phyloP scores from a whole-genome alignment of 1,140 invertebrate species.

The Trachymyrmex cornetzi region DNA sequence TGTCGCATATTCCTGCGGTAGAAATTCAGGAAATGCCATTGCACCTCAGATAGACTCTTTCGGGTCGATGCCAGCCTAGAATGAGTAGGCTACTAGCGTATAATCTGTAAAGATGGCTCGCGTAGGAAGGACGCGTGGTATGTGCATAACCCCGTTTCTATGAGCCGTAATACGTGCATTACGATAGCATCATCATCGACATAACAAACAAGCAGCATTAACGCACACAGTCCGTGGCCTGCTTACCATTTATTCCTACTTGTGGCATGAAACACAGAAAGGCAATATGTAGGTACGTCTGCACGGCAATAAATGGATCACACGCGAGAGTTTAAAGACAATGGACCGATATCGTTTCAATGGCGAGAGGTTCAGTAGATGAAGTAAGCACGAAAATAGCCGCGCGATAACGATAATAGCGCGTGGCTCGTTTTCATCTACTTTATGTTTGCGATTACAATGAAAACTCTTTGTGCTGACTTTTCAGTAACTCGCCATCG shows the following conservation, averaged over 20 bases:
- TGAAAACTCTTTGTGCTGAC: conserved; percentile 10
- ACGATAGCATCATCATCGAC: conserved; percentile 11
- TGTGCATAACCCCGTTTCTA: conserved; percentile 72
- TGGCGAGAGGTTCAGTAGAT: conserved; percentile 49
- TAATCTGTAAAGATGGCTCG: conserved; percentile 48
- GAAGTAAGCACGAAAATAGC: conserved; percentile 47
- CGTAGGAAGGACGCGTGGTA: conserved; percentile 60
- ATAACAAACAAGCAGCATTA: conserved; percentile 54
- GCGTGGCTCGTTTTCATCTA: conserved; percentile 37
- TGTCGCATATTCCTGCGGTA: background rate
- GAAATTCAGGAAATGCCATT: conserved; percentile 5
- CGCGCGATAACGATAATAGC: conserved; percentile 56
- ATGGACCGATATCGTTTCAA: conserved; percentile 73
- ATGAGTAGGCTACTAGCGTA: conserved; percentile 34
- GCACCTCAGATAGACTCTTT: conserved; percentile 9
- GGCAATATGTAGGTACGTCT: conserved; percentile 64
- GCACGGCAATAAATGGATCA: conserved; percentile 70
- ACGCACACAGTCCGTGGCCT: conserved; percentile 65
- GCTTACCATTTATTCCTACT: conserved; percentile 86
- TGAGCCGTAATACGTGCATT: conserved; percentile 22
- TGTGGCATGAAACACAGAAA: conserved; percentile 84
- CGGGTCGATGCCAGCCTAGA: conserved; percentile 39
- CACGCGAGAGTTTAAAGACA: conserved; percentile 70
- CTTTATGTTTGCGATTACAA: conserved; percentile 12
- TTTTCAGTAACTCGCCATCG: conserved; percentile 9